A percentile compares a stretch with the other conserved stretches of the same genome.
These are phyloP conservation scores for Cosmia trapezina DNA, from an alignment of 2,888 invertebrate species.

Conservation along the genomic window DNA sequence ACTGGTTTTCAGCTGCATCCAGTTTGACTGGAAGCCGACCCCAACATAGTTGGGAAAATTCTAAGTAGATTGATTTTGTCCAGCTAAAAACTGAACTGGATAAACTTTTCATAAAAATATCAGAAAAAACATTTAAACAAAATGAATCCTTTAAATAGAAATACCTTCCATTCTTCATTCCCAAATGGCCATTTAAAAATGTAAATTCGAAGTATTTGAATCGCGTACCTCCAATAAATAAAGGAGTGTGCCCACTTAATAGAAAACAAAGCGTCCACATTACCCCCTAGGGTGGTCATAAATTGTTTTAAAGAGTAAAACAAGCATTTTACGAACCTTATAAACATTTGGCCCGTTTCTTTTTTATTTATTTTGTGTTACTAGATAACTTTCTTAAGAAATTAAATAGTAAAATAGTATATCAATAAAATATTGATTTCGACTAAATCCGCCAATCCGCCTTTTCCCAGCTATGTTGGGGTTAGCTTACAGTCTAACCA, in stretches of 20 bases:
- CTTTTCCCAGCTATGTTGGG: too few relatives aligned
- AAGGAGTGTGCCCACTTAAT: slow-evolving; percentile 47
- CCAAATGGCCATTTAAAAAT: slow-evolving; percentile 40
- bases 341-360: slow-evolving; percentile 30
- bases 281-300: slow-evolving; percentile 48
- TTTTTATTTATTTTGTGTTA: slow-evolving; percentile 35
- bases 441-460: neutral
- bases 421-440: neutral
- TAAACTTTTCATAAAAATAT: slow-evolving; percentile 1
- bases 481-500: too few relatives aligned
- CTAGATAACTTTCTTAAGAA: neutral
- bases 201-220: slow-evolving; percentile 46
- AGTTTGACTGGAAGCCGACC: too few relatives aligned
- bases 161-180: slow-evolving; percentile 14
- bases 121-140: neutral
- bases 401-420: neutral
- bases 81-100: too few relatives aligned
- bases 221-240: slow-evolving; percentile 48
- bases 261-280: slow-evolving; percentile 54
- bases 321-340: slow-evolving; percentile 43
- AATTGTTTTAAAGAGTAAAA: slow-evolving; percentile 47
- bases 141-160: slow-evolving; percentile 15
- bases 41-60: too few relatives aligned
- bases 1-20: too few relatives aligned
- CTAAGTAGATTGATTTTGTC: too few relatives aligned